Percentiles rank a stretch among this genome's conserved stretches.
Conservation (phyloP, 2,113 vertebrate species). For the Micronisus gabar region DNA sequence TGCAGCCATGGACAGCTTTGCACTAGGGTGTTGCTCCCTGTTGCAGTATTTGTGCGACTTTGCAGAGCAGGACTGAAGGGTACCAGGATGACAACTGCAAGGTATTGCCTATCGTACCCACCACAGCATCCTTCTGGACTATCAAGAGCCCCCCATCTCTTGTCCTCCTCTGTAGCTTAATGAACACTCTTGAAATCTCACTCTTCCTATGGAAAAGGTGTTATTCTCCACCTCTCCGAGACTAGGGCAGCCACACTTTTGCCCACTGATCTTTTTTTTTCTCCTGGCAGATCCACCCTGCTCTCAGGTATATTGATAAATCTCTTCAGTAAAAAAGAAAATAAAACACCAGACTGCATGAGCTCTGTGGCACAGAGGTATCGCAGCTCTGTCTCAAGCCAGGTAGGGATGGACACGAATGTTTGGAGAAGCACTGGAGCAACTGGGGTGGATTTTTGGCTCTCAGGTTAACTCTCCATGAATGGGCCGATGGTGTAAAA, state of each 20-base stretch:
- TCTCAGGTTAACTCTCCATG: no score
- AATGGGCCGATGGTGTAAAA: accelerated
- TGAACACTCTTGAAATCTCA: accelerated
- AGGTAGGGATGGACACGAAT: no score
- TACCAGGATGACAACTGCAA: not conserved
- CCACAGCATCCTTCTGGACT: not conserved
- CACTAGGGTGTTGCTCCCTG: not conserved
- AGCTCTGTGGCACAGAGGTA: not conserved
- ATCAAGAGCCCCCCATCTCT: not conserved
- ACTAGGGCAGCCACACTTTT: not conserved
- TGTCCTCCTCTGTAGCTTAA: not conserved
- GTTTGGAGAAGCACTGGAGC: not conserved
- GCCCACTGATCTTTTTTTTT: not conserved
- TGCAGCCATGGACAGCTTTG: not conserved
- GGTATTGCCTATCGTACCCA: accelerated
- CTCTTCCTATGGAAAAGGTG: not conserved
- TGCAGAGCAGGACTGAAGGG: not conserved
- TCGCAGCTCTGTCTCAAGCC: not conserved
- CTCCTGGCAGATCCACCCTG: no score
- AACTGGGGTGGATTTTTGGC: not conserved
- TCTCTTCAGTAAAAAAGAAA: not conserved
- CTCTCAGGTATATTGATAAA: not conserved
- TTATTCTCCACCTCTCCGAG: no score
- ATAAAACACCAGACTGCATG: accelerated
- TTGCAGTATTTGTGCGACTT: not conserved